Evolutionary conservation across 1,140 invertebrate species (phyloP), one percentile per base, ranked within the genome.

Genomic region (Trachelipus rathkii): DNA sequence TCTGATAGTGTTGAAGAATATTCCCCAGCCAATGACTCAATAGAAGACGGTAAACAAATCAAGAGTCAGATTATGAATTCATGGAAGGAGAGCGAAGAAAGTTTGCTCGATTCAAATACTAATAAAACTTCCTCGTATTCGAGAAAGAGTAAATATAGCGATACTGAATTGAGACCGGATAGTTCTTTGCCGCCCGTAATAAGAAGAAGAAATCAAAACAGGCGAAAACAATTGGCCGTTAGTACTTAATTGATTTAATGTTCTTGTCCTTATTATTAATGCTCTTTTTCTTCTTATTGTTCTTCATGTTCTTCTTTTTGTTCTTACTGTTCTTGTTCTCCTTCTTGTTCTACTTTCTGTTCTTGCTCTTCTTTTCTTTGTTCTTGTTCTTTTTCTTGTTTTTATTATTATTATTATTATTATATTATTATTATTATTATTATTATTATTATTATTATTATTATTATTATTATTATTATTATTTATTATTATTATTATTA

Each of bases 211-310:
- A 81, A 81, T 53, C 72, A 76, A 33, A 81, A 81, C 68, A 71
- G 77, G 24, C 79, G 79, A 72, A 81, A 81, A 45, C 70, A 81
- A 72, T 43, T 78, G 44, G 79, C 79, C 77, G 79, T 81, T 78
- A 81, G 79, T 81, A 77, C 33, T 33, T 3, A 33, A 33, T 6
- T 33, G 33, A 33, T 33, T 33, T 72, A 15, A 8, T 8, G 9
- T 45, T 13, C 53, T 13, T 44, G 15, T 33, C 67, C 9, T 72
- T 74, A 72, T 46, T 13, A 50, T 19, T 43, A 44, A 8, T 68
- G 50, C 21, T 71, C 11, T 71, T 19, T 0, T 44, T 24, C 0
- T 24, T 15, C 43, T 44, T 33, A 24, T 23, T 24, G 24, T 24
- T 71, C 70, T 71, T 24, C n/a, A 0, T 19, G 24, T 24, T 44